A percentile compares a stretch with the other conserved stretches of the same genome.
These are phyloP conservation scores for Petrocephalus schoutedeni DNA, from an alignment of 2,797 vertebrate genomes.

Conservation along the genomic window DNA sequence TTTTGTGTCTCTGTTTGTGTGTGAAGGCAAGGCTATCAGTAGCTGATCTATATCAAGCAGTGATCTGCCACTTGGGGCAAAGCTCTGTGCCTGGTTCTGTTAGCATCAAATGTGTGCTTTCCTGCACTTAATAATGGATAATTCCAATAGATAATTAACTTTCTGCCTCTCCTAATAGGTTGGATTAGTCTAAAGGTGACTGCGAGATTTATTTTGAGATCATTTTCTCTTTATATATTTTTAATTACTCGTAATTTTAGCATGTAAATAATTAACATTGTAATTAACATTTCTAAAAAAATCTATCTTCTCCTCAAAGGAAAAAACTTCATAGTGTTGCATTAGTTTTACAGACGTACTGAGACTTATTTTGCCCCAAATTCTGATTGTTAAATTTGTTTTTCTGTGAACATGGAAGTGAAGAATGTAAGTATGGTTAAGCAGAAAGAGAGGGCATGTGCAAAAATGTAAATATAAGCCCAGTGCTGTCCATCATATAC, in stretches of 20 bases:
- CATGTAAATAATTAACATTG: constrained; percentile 11
- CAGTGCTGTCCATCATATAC: neutral
- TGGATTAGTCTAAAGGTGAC: neutral
- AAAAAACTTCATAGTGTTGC: neutral
- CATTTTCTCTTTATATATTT: constrained; percentile 14
- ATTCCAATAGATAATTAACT: constrained; percentile 7
- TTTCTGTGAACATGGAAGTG: neutral
- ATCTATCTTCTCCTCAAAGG: neutral
- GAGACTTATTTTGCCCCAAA: neutral
- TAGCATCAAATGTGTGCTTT: neutral
- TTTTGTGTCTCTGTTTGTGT: neutral
- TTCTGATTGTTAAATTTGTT: neutral
- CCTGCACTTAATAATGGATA: neutral
- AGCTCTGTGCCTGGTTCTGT: neutral
- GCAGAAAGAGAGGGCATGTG: neutral
- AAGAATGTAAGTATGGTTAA: neutral
- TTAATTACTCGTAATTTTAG: constrained; percentile 1
- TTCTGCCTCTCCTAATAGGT: neutral
- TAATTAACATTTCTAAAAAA: constrained; percentile 9
- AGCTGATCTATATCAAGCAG: neutral
- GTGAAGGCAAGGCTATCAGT: neutral
- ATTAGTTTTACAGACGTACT: neutral
- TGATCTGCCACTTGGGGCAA: neutral
- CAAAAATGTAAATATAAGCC: neutral
- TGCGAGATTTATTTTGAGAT: neutral